These are phyloP conservation scores for Sebastolobus alascanus DNA, from an alignment of 2,797 vertebrate genomes.

Conservation along the genomic window DNA sequence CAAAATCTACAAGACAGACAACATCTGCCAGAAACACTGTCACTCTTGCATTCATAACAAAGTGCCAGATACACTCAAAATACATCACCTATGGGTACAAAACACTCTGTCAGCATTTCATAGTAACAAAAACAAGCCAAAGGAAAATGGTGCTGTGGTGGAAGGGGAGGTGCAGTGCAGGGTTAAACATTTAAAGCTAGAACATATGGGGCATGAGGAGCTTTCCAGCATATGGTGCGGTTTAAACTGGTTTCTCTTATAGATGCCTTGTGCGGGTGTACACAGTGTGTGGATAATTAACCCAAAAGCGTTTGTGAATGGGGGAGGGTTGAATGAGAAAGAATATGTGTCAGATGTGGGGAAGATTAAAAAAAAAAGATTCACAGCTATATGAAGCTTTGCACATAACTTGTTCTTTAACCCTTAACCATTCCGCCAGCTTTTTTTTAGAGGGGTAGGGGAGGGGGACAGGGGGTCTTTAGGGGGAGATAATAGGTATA, in stretches of 20 bases:
- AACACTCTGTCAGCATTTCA: slow-evolving; percentile 14
- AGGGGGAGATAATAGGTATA: too few species aligned
- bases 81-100: slow-evolving; percentile 6
- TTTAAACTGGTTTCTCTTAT: slow-evolving; percentile 17
- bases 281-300: slow-evolving; percentile 23
- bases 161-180: not conserved
- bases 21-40: not conserved
- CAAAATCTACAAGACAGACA: not conserved
- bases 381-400: not conserved
- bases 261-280: not conserved
- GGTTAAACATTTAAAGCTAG: slow-evolving; percentile 41
- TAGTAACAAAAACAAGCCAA: slow-evolving; percentile 5
- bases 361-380: not conserved
- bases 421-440: too few species aligned
- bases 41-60: too few species aligned
- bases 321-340: not conserved
- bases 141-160: not conserved
- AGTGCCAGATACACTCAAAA: not conserved
- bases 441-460: too few species aligned
- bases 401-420: not conserved
- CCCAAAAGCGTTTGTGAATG: not conserved
- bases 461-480: too few species aligned
- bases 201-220: not conserved
- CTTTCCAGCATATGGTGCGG: slow-evolving; percentile 21
- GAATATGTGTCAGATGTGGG: not conserved